Evolutionary conservation across 2,888 invertebrate species (phyloP).

Genomic region (Endotricha flammealis): DNA sequence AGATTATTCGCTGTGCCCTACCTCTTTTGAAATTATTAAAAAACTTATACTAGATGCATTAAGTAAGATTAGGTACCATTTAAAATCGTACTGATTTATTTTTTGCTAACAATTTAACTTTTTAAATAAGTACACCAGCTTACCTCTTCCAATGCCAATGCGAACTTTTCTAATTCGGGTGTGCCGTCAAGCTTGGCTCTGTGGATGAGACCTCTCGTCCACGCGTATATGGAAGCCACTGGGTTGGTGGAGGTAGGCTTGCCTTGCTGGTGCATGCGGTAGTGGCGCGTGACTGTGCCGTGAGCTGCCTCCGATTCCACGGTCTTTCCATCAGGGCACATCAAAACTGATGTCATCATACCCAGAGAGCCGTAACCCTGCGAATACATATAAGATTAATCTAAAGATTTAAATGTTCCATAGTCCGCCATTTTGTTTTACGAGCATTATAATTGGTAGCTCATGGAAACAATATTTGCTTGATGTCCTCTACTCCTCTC

Average conservation of each 20-base stretch:
- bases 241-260: constrained; percentile 93
- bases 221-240: constrained; percentile 94
- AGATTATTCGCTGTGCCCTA: too few relatives aligned
- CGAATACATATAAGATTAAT: constrained; percentile 1
- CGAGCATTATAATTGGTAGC: too few relatives aligned
- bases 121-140: too few relatives aligned
- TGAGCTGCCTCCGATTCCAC: constrained; percentile 95
- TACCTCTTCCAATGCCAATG: constrained; percentile 83
- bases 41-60: too few relatives aligned
- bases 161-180: constrained; percentile 84
- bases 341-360: constrained; percentile 93
- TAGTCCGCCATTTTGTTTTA: too few relatives aligned
- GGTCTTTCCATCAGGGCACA: constrained; percentile 91
- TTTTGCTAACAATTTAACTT: too few relatives aligned
- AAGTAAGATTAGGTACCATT: too few relatives aligned
- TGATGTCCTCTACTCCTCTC: too few relatives aligned
- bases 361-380: constrained; percentile 89
- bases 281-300: constrained; percentile 94
- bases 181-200: constrained; percentile 89
- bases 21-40: too few relatives aligned
- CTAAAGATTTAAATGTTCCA: too few relatives aligned
- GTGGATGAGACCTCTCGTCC: constrained; percentile 91
- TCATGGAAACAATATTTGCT: too few relatives aligned
- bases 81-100: too few relatives aligned
- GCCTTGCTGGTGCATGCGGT: constrained; percentile 91